These are phyloP conservation scores for Ahaetulla prasina DNA, from an alignment of 2,113 vertebrate species.

Conservation along the genomic window DNA sequence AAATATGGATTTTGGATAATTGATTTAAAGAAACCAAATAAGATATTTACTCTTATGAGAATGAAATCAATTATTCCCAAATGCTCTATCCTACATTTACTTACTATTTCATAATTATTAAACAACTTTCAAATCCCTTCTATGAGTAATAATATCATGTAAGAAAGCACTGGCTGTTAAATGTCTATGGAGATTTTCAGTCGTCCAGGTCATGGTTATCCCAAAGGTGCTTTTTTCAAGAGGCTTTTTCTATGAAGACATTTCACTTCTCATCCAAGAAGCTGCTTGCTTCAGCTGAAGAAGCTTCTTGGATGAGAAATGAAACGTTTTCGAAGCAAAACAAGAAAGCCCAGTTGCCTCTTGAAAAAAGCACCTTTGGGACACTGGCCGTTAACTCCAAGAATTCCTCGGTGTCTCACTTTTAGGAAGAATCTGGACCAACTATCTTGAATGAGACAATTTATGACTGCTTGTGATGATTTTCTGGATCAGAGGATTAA, in stretches of 20 bases:
- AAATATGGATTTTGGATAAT: background rate
- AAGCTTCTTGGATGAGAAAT: too few relatives aligned
- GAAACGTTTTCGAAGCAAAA: too few relatives aligned
- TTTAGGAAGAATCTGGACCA: background rate
- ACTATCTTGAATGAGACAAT: background rate
- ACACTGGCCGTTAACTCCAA: background rate
- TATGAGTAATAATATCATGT: background rate
- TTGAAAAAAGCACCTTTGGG: too few relatives aligned
- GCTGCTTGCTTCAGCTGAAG: too few relatives aligned
- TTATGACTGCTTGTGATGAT: background rate
- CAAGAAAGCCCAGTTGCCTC: too few relatives aligned
- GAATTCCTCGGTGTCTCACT: background rate
- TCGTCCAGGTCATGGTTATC: too few relatives aligned
- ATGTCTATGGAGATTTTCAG: too few relatives aligned
- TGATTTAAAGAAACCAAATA: background rate
- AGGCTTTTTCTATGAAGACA: too few relatives aligned
- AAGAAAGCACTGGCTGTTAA: background rate
- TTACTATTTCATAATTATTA: background rate
- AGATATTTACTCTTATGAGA: background rate
- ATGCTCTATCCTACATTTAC: background rate
- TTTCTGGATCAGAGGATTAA: background rate
- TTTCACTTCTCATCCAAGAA: too few relatives aligned
- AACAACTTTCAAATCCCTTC: background rate
- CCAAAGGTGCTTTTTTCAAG: too few relatives aligned
- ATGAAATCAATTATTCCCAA: background rate